phyloP scores from a whole-genome alignment of 1,140 invertebrate species.

The Dolichoris vasculosae region DNA sequence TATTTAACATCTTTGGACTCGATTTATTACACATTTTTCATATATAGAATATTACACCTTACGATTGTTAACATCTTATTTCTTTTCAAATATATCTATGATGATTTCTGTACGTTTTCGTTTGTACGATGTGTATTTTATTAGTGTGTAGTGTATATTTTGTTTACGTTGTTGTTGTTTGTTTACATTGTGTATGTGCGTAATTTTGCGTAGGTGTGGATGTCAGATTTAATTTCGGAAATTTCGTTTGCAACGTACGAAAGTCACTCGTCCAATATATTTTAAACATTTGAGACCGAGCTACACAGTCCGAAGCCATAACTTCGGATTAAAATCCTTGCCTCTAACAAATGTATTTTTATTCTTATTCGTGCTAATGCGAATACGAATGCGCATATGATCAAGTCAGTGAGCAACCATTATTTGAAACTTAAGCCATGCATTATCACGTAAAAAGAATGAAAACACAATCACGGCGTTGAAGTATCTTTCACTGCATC shows the following conservation, averaged over 20 bases:
- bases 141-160: no score
- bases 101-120: not conserved
- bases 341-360: not conserved
- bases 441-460: not conserved
- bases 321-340: slow-evolving; percentile 16
- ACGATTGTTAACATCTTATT: slow-evolving; percentile 3
- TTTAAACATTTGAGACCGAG: slow-evolving; percentile 6
- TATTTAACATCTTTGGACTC: slow-evolving; percentile 75
- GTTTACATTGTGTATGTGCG: not conserved
- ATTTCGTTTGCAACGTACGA: slow-evolving; percentile 23
- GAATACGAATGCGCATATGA: not conserved
- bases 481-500: not conserved
- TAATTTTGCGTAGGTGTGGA: not conserved
- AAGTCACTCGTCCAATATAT: slow-evolving; percentile 41
- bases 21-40: slow-evolving; percentile 72
- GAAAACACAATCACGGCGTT: not conserved
- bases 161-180: not conserved
- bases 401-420: not conserved
- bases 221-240: not conserved
- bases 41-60: slow-evolving; percentile 45
- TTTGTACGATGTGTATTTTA: no score
- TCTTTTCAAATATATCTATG: not conserved
- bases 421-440: not conserved
- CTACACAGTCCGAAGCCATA: not conserved
- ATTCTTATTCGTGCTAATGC: not conserved